Evolutionary conservation across 2,888 invertebrate genomes (phyloP).

Genomic region (Trichopoda pennipes): DNA sequence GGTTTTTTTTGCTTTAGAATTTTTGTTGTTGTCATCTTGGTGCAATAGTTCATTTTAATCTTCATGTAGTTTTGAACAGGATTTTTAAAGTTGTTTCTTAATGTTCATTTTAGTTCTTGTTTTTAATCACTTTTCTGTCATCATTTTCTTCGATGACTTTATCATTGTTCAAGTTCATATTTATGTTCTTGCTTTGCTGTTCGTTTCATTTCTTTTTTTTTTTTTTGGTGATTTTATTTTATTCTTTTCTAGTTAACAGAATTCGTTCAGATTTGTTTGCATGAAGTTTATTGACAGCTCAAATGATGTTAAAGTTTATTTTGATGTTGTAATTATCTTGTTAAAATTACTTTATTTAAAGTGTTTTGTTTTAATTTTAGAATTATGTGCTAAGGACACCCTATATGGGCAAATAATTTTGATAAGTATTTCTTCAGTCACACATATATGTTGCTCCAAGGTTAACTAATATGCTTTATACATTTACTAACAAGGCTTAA

Average conservation of each 20-base stretch:
- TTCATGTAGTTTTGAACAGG: conserved; percentile 50
- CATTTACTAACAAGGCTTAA: too few relatives aligned
- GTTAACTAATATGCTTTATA: too few relatives aligned
- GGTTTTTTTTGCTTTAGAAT: conserved; percentile 44
- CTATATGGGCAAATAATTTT: too few relatives aligned
- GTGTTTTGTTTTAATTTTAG: too few relatives aligned
- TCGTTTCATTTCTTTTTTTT: background rate
- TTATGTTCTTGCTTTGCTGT: conserved; percentile 26
- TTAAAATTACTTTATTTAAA: too few relatives aligned
- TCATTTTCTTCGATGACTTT: conserved; percentile 58
- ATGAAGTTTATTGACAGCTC: conserved; percentile 36
- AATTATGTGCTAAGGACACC: too few relatives aligned
- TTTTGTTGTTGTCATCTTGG: conserved; percentile 57
- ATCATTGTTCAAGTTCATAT: conserved; percentile 60
- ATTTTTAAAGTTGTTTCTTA: conserved; percentile 51
- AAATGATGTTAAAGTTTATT: conserved; percentile 30
- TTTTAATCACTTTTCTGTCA: conserved; percentile 64
- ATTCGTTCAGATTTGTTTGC: conserved; percentile 41
- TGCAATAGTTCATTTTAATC: conserved; percentile 62
- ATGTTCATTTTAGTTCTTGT: conserved; percentile 54
- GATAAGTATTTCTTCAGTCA: too few relatives aligned
- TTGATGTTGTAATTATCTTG: conserved; percentile 65
- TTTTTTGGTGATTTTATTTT: background rate
- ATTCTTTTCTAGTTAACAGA: background rate
- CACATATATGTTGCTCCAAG: too few relatives aligned